Percentiles rank a stretch among this genome's conserved stretches.
phyloP scores from a whole-genome alignment of 2,888 invertebrate genomes.

The Pomacea canaliculata region DNA sequence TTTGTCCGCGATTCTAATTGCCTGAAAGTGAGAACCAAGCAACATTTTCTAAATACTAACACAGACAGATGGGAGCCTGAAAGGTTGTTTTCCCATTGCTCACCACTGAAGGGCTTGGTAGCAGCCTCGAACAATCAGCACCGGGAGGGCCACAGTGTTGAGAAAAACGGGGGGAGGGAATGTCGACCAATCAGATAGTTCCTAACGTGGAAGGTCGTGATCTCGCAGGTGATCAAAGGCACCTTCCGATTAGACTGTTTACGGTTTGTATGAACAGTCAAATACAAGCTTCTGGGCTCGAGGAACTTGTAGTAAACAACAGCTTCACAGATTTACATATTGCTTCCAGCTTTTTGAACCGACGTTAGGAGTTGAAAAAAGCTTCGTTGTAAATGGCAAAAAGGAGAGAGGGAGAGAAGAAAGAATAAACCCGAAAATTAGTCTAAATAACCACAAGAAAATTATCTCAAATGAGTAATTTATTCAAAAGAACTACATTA shows the following conservation, averaged over 20 bases:
- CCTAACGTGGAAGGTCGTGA: background rate
- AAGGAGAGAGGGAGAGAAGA: background rate
- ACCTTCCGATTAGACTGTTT: background rate
- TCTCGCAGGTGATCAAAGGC: constrained; percentile 1
- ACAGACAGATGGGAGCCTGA: background rate
- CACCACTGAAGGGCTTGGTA: background rate
- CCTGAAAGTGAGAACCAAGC: too few relatives aligned
- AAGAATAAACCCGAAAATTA: too few relatives aligned
- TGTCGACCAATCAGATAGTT: background rate
- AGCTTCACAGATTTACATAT: background rate
- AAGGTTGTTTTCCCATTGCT: background rate
- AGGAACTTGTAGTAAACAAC: background rate
- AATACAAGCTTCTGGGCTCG: background rate
- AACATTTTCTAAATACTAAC: background rate
- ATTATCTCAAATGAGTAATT: too few relatives aligned
- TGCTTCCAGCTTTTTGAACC: background rate
- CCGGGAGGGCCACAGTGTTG: background rate
- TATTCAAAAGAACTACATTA: too few relatives aligned
- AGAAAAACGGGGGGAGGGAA: background rate
- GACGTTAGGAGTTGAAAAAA: background rate
- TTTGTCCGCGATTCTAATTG: too few relatives aligned
- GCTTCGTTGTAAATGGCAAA: background rate
- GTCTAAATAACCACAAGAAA: too few relatives aligned
- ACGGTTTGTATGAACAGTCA: background rate
- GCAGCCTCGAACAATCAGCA: background rate